phyloP scores from a whole-genome alignment of 1,140 invertebrate genomes.

The Marisa cornuarietis region DNA sequence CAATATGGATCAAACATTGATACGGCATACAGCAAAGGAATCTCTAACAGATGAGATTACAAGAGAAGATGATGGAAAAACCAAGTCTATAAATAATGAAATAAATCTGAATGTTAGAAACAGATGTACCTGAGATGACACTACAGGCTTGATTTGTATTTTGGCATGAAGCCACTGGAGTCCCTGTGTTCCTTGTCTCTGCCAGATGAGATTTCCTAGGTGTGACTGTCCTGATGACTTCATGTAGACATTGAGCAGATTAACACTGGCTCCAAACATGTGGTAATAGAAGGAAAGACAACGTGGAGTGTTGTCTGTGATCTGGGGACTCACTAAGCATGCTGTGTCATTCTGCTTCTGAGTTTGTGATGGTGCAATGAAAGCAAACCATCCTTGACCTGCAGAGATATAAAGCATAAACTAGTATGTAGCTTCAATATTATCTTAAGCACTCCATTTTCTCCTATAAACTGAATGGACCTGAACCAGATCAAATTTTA shows the following conservation, averaged over 20 bases:
- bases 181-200: slow-evolving; percentile 52
- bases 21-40: too few species aligned
- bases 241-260: slow-evolving; percentile 22
- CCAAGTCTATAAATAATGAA: too few species aligned
- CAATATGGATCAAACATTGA: too few species aligned
- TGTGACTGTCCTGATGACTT: slow-evolving; percentile 20
- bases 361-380: slow-evolving; percentile 44
- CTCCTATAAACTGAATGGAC: too few species aligned
- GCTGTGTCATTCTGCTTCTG: slow-evolving; percentile 71
- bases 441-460: too few species aligned
- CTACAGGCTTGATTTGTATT: slow-evolving; percentile 43
- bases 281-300: slow-evolving; percentile 58
- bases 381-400: slow-evolving; percentile 55
- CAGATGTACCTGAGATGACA: slow-evolving; percentile 46
- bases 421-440: too few species aligned
- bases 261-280: slow-evolving; percentile 20
- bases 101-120: too few species aligned
- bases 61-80: too few species aligned
- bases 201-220: slow-evolving; percentile 37
- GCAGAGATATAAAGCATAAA: not conserved
- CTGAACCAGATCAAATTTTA: too few species aligned
- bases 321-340: slow-evolving; percentile 71
- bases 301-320: slow-evolving; percentile 31
- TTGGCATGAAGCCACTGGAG: slow-evolving; percentile 54
- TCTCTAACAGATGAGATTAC: too few species aligned